Percentiles rank a stretch among this genome's conserved stretches.
Evolutionary conservation across 2,797 vertebrate species (phyloP).

Genomic region (Sebastes cheni): DNA sequence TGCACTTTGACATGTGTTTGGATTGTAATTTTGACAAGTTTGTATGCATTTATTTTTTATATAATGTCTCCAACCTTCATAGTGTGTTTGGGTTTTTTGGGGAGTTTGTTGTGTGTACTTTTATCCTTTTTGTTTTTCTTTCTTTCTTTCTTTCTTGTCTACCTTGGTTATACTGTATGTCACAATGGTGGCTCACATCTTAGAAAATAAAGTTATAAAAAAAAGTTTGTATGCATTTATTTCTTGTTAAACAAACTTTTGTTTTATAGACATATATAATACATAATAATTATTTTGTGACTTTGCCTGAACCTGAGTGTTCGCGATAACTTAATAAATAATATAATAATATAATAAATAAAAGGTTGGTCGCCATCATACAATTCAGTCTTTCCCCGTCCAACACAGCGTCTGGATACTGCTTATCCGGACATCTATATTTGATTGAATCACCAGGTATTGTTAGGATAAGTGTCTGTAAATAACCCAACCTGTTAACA

Average conservation of each 20-base stretch:
- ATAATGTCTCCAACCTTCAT: too few species aligned
- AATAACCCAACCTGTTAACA: neutral
- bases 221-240: neutral
- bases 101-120: too few species aligned
- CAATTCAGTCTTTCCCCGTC: neutral
- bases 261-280: neutral
- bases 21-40: neutral
- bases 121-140: too few species aligned
- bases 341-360: too few species aligned
- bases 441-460: neutral
- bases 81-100: too few species aligned
- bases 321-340: fast-evolving
- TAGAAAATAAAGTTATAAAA: too few species aligned
- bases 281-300: too few species aligned
- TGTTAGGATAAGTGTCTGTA: neutral
- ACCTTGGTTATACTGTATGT: too few species aligned
- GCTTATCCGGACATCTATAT: neutral
- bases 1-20: neutral
- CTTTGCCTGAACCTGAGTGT: too few species aligned
- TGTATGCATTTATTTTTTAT: neutral
- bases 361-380: too few species aligned
- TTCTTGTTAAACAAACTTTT: neutral
- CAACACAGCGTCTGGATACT: neutral
- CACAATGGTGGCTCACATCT: too few species aligned
- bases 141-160: too few species aligned